Evolutionary conservation across 2,888 invertebrate species (phyloP), one percentile per base, ranked within the genome.

Genomic region (Ophion ventricosus): DNA sequence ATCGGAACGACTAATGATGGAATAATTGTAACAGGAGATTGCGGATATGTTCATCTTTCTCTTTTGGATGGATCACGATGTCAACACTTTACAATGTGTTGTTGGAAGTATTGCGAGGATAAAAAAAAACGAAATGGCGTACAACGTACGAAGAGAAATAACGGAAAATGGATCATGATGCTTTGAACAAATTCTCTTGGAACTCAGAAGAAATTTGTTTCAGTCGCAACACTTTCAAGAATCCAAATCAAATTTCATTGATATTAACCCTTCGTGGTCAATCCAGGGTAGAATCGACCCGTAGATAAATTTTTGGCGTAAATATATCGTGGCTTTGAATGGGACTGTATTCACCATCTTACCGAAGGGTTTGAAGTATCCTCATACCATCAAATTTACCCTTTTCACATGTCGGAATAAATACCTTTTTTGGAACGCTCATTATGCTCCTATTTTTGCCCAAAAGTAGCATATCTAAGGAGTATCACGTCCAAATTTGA

Each of bases 81-180:
- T 10, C 66, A 76, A 67, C 73, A 64, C 7, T 64, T 64, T 69
- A 59, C 63, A 64, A 75, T 66, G 54, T 63, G 35, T 35, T 35
- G 49, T 69, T 57, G 67, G 26, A 69, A 26, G 1, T 59, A 17
- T 20, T 56, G 26, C n/a, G 54, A 73, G n/a, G 43, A 54, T 69
- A 11, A n/a, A 54, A 59, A 40, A 63, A 77, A 57, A 74, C 57
- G 57, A 25, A 54, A 40, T 67, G 66, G 43, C 35, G 72, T 72
- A 40, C 56, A 11, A 49, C 57, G 73, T 66, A 66, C 56, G 72
- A 73, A 80, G 75, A 75, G 69, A 67, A 23, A 67, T 61, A 40
- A 67, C 67, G 35, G 67, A 64, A 64, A 76, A 76, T 76, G 35
- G 5, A 70, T 70, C 57, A 59, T 1, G 20, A 25, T 61, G 20